phyloP scores from a whole-genome alignment of 2,888 invertebrate genomes.

The Drosophila ezoana region DNA sequence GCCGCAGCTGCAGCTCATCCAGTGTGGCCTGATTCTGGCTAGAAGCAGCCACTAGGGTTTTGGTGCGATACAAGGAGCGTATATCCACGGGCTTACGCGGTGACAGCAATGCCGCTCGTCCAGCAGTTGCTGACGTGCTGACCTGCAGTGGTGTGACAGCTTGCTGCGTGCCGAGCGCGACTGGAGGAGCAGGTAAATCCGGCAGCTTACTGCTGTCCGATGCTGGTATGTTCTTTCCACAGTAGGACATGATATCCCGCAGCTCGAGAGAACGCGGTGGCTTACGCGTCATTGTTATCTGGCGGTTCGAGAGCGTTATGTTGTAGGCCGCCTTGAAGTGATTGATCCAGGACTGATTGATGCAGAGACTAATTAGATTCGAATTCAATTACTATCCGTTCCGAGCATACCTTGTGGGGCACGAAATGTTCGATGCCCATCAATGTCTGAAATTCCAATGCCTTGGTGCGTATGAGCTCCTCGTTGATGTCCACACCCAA shows the following conservation, averaged over 20 bases:
- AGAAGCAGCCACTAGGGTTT: conserved; percentile 61
- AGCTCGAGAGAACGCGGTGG: conserved; percentile 77
- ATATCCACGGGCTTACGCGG: conserved; percentile 38
- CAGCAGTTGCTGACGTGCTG: conserved; percentile 10
- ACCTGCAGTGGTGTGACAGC: neutral
- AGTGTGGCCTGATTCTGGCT: conserved; percentile 68
- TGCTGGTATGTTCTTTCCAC: conserved; percentile 55
- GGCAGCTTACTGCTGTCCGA: conserved; percentile 22
- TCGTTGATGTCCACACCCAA: conserved; percentile 72
- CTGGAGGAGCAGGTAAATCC: conserved; percentile 3
- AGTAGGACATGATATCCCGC: conserved; percentile 81
- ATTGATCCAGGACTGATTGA: conserved; percentile 73
- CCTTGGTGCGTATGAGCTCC: conserved; percentile 75
- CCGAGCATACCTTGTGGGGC: conserved; percentile 63
- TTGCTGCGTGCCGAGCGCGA: neutral
- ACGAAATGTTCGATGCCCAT: conserved; percentile 75
- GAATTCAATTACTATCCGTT: neutral
- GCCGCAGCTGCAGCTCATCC: conserved; percentile 69
- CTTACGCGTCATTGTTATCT: conserved; percentile 70
- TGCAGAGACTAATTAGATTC: neutral
- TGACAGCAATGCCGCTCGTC: conserved; percentile 11
- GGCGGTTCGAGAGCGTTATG: conserved; percentile 77
- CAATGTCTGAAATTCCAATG: conserved; percentile 74
- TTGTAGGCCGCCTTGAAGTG: conserved; percentile 80
- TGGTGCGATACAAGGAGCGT: conserved; percentile 64